phyloP scores from a whole-genome alignment of 2,113 vertebrate species.

The Pampusana beccarii region DNA sequence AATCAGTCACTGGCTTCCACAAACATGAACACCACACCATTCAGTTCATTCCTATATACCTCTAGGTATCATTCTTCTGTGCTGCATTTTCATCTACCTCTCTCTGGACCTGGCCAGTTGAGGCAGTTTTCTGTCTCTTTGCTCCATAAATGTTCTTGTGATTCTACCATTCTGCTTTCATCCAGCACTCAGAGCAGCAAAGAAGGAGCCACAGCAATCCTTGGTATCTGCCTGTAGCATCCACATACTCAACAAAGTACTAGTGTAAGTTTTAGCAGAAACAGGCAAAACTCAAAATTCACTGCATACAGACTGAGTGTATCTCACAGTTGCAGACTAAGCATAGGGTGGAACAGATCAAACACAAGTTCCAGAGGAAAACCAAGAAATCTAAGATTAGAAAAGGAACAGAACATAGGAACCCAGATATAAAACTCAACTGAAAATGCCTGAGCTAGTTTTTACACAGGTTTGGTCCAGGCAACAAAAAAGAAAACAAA shows the following conservation, averaged over 20 bases:
- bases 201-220: neutral
- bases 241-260: neutral
- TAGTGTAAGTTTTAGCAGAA: neutral
- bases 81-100: neutral
- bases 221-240: neutral
- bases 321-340: neutral
- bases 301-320: neutral
- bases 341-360: neutral
- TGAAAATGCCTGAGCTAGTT: neutral
- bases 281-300: neutral
- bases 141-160: neutral
- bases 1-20: neutral
- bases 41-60: neutral
- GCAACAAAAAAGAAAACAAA: neutral
- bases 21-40: neutral
- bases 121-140: neutral
- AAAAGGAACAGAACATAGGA: neutral
- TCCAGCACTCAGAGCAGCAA: neutral
- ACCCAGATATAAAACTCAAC: neutral
- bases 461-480: neutral
- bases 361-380: neutral
- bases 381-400: neutral
- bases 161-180: neutral
- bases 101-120: neutral
- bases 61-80: neutral